Evolutionary conservation across 2,888 invertebrate species (phyloP).

Genomic region (Maniola hyperantus): DNA sequence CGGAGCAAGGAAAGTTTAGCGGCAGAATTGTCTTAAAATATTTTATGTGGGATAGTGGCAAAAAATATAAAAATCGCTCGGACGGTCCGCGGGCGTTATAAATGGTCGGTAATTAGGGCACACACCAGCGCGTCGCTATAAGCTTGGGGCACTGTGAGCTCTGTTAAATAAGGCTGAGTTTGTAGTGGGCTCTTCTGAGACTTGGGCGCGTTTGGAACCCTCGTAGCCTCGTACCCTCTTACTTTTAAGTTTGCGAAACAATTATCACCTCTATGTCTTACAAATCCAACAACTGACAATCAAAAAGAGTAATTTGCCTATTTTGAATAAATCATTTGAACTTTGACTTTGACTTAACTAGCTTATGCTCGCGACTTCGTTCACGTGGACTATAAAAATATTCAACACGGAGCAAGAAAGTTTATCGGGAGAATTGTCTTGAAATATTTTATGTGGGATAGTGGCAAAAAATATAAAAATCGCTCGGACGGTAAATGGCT

Average conservation of each 20-base stretch:
- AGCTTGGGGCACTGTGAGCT: constrained; percentile 47
- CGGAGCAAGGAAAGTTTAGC: constrained; percentile 49
- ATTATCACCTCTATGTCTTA: too few species aligned
- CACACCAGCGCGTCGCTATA: constrained; percentile 49
- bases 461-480: constrained; percentile 69
- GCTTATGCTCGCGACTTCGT: too few species aligned
- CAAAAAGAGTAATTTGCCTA: too few species aligned
- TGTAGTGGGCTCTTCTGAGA: too few species aligned
- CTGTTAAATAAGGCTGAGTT: neutral
- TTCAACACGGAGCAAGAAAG: constrained; percentile 46
- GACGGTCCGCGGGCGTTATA: constrained; percentile 68
- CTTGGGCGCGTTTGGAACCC: too few species aligned
- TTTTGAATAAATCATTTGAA: too few species aligned
- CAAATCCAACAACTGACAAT: too few species aligned
- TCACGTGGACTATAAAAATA: constrained; percentile 43
- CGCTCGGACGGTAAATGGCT: constrained; percentile 71
- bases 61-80: constrained; percentile 72
- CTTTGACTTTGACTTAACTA: too few species aligned
- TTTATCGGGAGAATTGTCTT: constrained; percentile 56
- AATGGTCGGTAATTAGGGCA: constrained; percentile 76
- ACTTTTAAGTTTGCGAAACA: too few species aligned
- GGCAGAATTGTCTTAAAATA: constrained; percentile 60
- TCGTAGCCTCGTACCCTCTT: too few species aligned
- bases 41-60: constrained; percentile 56
- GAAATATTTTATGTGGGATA: constrained; percentile 60